These are phyloP conservation scores for Notarius quadriscutis DNA, from an alignment of 2,113 vertebrate species.

Conservation along the genomic window DNA sequence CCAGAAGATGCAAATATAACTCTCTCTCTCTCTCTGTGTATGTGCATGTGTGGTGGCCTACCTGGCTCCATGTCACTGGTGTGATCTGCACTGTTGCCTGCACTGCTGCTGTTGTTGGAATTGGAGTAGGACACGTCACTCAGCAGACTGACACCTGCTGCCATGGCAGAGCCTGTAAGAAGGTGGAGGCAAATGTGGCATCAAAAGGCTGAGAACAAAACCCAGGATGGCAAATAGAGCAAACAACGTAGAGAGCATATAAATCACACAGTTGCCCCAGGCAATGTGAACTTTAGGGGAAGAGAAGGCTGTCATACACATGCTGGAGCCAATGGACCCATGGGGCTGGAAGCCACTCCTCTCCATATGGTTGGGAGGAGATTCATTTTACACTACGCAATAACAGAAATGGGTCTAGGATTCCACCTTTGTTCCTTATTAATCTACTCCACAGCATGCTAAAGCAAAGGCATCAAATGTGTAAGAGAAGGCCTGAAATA, in stretches of 20 bases:
- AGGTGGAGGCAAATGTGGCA: constrained; percentile 56
- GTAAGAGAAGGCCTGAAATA: background rate
- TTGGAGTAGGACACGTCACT: constrained; percentile 74
- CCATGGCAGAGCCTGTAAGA: constrained; percentile 79
- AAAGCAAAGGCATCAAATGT: background rate
- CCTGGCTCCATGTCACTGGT: constrained; percentile 80
- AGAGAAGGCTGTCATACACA: constrained; percentile 47
- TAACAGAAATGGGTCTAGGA: background rate
- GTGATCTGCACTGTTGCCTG: constrained; percentile 62
- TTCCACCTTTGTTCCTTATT: constrained; percentile 14
- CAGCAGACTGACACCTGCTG: constrained; percentile 83
- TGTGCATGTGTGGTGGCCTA: constrained; percentile 60
- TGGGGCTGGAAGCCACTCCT: constrained; percentile 18
- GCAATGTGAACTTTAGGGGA: constrained; percentile 45
- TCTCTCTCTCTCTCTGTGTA: background rate
- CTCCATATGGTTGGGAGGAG: background rate
- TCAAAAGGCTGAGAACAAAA: constrained; percentile 47
- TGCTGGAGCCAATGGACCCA: constrained; percentile 45
- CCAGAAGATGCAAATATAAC: background rate
- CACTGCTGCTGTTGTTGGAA: constrained; percentile 37
- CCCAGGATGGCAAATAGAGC: background rate
- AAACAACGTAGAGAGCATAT: constrained; percentile 48
- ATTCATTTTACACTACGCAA: background rate
- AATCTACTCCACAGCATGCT: background rate
- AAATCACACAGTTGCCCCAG: constrained; percentile 55